These are phyloP conservation scores for Bombylius discolor DNA, from an alignment of 2,888 invertebrate species.

Conservation along the genomic window DNA sequence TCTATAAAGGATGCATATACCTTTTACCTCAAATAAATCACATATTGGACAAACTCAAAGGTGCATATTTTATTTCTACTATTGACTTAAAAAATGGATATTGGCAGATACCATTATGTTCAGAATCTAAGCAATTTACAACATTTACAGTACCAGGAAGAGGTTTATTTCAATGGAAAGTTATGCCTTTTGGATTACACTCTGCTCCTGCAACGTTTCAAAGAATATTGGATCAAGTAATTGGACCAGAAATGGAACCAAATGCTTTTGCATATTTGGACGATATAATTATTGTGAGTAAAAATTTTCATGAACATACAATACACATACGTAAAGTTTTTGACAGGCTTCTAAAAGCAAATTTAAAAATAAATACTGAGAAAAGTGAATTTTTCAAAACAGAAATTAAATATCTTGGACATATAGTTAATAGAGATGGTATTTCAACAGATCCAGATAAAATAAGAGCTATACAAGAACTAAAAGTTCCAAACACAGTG, in stretches of 20 bases:
- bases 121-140: background rate
- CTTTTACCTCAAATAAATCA: background rate
- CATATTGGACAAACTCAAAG: background rate
- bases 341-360: background rate
- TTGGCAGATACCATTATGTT: background rate
- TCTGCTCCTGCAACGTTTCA: conserved; percentile 6
- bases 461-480: background rate
- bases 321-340: conserved; percentile 1
- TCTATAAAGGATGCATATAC: background rate
- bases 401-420: conserved; percentile 3
- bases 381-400: background rate
- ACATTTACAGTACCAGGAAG: conserved; percentile 1
- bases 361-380: background rate
- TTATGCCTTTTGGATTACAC: background rate
- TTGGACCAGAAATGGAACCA: background rate
- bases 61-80: background rate
- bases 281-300: conserved; percentile 1
- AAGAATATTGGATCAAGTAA: background rate
- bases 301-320: conserved; percentile 1
- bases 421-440: conserved; percentile 1
- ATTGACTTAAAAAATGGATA: background rate
- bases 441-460: conserved; percentile 1
- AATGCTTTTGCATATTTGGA: conserved; percentile 5
- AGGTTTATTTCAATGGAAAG: background rate
- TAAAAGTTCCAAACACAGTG: background rate